These are phyloP conservation scores for Lasius platythorax DNA, from an alignment of 2,888 invertebrate genomes.

Conservation along the genomic window DNA sequence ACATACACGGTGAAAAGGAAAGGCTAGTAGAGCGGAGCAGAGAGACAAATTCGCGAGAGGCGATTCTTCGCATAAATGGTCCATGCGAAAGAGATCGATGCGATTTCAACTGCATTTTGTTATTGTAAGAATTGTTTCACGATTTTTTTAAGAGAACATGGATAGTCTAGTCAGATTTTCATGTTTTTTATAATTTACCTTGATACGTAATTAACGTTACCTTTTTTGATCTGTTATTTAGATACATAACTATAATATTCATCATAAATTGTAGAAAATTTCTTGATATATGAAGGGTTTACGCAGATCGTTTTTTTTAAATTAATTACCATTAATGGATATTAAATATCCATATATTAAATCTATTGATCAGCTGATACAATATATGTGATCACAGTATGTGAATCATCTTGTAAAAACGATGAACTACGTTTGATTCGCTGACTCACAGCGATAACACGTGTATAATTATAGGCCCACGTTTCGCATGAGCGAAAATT, in stretches of 20 bases:
- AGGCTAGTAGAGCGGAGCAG: neutral
- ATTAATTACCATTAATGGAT: neutral
- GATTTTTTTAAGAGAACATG: neutral
- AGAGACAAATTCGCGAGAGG: conserved; percentile 5
- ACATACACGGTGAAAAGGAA: conserved; percentile 15
- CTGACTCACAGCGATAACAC: conserved; percentile 34
- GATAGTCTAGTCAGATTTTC: neutral
- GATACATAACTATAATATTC: neutral
- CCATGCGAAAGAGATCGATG: neutral
- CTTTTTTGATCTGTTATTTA: neutral
- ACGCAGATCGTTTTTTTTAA: neutral
- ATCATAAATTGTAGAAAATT: neutral
- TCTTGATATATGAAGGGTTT: neutral
- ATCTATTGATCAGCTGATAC: neutral
- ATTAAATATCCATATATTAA: neutral
- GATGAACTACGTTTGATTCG: conserved; percentile 22
- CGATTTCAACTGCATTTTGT: conserved; percentile 22
- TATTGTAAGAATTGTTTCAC: neutral
- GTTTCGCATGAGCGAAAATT: conserved; percentile 33
- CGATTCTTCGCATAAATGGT: conserved; percentile 21
- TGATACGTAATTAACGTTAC: neutral
- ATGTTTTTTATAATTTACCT: neutral
- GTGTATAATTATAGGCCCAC: conserved; percentile 35
- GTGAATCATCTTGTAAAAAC: conserved; percentile 21
- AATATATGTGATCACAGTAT: neutral